Base-by-base conservation (phyloP, 1,140 invertebrate genomes). In the Formica exsecta region DNA sequence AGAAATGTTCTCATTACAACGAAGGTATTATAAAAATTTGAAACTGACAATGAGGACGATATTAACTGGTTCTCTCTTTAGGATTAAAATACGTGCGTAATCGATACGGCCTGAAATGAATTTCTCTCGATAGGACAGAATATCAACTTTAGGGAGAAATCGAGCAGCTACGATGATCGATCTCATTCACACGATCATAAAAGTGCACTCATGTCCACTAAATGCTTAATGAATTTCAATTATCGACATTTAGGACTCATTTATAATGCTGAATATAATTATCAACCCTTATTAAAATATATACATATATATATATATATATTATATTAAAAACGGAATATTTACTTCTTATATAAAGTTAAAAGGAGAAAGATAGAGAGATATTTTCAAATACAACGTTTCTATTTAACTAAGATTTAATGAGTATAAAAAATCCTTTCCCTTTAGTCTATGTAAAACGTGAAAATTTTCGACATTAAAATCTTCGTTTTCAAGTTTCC, bases 151-250 rank as follows among this genome's bases (percentile, higher is more conserved):
- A 29, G 32, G 61, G 41, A 11, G 36, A 13, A 81, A 81, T 59
- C 5, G 51, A 73, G 38, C 36, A 16, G 41, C 66, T 73, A 71
- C 51, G 36, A 57, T 41, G 38, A 81, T 61, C 66, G 71, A 70
- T 80, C 32, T 32, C 38, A 71, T 81, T 71, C 25, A 44, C 51
- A 71, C 7, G 44, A 44, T 8, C 38, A 48, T 61, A 44, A 81
- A 51, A 81, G 25, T 44, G 79, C 79, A 81, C 79, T 81, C 36
- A 81, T 38, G 66, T 36, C 6, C 66, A 29, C 38, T 73, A 59
- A 71, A 81, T 81, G 44, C 36, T 59, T 81, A 73, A 81, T 81
- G 54, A 61, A 81, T 81, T 59, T 48, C 51, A 70, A 81, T 81
- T 81, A 81, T 73, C 54, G 79, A 81, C 66, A 73, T 73, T 61